Base-by-base conservation (phyloP, 1,140 invertebrate species). In the Pomacea maculata region DNA sequence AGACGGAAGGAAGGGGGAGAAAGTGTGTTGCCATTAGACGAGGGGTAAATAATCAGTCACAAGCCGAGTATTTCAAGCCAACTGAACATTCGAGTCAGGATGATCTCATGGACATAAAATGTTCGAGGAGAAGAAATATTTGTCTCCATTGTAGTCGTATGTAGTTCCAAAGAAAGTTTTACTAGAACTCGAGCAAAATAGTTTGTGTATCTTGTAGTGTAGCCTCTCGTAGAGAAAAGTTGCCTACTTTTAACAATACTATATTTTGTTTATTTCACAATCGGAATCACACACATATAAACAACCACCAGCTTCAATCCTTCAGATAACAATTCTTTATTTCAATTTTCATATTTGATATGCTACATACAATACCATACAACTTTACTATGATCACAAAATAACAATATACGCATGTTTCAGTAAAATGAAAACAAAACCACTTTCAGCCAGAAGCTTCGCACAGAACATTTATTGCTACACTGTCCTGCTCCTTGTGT, bases 311-410 rank as follows among this genome's bases (percentile, higher is more conserved):
- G 10, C 21, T 54, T 10, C 3, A 67, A 52, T n/a, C 9, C 45
- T 15, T 67, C 52, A 67, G 8, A 77, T 77, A 77, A 77, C 75
- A 77, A 77, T 77, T 34, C 67, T 77, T 77, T 77, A 77, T 77
- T 76, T 77, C 75, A 67, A 57, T 77, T 11, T 68, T 77, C 75
- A 67, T 67, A 52, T 67, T 67, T 77, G 75, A 77, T 77, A 77
- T 77, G 75, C 75, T 77, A 77, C 75, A 77, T 77, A 17, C 61
- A n/a, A 34, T 77, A 67, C 64, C 57, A 17, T 61, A 61, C 57
- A 61, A 68, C 75, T 77, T 67, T 65, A 45, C 67, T 34, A 77
- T 77, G 61, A 77, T 68, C 75, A 77, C 75, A 68, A 67, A 57
- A 67, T 45, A 45, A 76, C 75, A 76, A 61, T n/a, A 65, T 65